phyloP scores from a whole-genome alignment of 92 coral and sea anemone genomes.

The Anthopleura xanthogrammica region DNA sequence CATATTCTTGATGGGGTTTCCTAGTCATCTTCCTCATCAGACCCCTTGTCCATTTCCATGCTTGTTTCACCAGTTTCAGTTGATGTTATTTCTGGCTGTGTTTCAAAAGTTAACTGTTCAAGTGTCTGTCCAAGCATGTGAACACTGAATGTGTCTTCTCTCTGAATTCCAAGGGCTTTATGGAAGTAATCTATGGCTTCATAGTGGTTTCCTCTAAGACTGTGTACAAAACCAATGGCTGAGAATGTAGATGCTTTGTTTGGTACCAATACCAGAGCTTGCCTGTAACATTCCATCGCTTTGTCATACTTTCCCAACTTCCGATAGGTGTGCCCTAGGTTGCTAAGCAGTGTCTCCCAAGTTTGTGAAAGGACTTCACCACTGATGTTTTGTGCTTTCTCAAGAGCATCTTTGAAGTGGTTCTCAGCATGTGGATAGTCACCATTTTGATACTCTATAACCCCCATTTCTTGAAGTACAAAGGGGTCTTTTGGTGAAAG shows the following conservation, averaged over 20 bases:
- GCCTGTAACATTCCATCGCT: constrained; percentile 84
- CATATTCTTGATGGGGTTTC: neutral
- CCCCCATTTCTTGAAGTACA: constrained; percentile 97
- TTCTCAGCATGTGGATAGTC: constrained; percentile 81
- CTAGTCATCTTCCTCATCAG: constrained; percentile 63
- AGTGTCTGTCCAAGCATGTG: constrained; percentile 98
- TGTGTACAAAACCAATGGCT: constrained; percentile 91
- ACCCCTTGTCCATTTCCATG: constrained; percentile 81
- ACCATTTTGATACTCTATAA: constrained; percentile 92
- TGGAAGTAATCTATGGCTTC: constrained; percentile 94
- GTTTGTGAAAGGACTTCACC: constrained; percentile 86
- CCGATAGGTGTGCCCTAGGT: constrained; percentile 93
- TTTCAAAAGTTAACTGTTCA: constrained; percentile 81
- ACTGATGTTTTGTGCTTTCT: constrained; percentile 77
- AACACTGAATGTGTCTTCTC: constrained; percentile 97
- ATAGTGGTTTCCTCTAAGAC: constrained; percentile 84
- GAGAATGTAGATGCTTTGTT: constrained; percentile 91
- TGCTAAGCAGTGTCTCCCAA: constrained; percentile 92
- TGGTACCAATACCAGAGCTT: constrained; percentile 89
- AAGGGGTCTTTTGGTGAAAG: constrained; percentile 95
- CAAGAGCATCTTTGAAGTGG: constrained; percentile 83
- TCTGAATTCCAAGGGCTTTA: constrained; percentile 92
- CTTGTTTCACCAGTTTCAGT: constrained; percentile 43
- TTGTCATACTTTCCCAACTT: constrained; percentile 88
- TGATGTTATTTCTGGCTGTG: constrained; percentile 43